phyloP scores from a whole-genome alignment of 2,888 invertebrate species.

The Dryomyza anilis region DNA sequence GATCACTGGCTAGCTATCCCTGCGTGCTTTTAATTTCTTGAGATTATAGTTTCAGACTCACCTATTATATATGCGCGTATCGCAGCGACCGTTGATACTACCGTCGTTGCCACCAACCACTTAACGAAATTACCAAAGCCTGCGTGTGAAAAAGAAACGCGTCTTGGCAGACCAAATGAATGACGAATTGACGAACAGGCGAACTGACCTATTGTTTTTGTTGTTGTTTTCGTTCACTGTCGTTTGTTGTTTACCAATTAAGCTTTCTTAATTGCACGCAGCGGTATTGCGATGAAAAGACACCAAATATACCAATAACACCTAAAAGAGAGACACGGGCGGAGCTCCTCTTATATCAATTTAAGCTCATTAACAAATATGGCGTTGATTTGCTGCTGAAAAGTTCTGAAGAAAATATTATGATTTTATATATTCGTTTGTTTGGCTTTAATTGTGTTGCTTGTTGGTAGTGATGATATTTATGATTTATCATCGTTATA shows the following conservation, averaged over 20 bases:
- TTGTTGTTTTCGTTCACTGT: background rate
- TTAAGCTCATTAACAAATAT: constrained; percentile 10
- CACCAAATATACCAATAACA: background rate
- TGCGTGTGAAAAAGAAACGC: background rate
- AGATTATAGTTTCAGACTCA: no score
- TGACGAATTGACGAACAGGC: background rate
- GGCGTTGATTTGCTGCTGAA: constrained; percentile 3
- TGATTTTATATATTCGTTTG: background rate
- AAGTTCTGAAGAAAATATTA: background rate
- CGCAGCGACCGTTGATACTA: no score
- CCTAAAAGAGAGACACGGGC: background rate
- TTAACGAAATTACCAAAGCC: background rate
- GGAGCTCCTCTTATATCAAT: constrained; percentile 1
- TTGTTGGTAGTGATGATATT: background rate
- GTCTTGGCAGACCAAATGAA: background rate
- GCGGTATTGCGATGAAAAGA: background rate
- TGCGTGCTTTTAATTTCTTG: no score
- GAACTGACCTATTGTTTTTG: background rate
- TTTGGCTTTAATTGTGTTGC: background rate
- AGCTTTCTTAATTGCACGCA: background rate
- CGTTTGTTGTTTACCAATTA: background rate
- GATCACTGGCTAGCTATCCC: no score
- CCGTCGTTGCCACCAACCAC: no score
- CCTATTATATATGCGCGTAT: no score
- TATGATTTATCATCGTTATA: background rate